A percentile compares a stretch with the other conserved stretches of the same genome.
phyloP scores from a whole-genome alignment of 1,140 invertebrate species.

The Phenacoccus solenopsis region DNA sequence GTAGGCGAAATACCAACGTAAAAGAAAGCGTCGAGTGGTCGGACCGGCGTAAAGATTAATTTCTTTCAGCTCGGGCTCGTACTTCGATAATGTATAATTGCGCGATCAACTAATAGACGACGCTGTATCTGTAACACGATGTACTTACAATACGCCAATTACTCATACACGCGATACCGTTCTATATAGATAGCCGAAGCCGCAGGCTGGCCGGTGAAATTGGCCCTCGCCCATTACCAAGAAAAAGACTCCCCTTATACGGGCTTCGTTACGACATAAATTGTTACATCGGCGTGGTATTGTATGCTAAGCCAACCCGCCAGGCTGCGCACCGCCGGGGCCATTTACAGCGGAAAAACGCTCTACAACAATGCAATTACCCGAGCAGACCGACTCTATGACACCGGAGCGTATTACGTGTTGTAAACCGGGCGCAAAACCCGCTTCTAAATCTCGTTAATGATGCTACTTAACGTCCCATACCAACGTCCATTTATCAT shows the following conservation, averaged over 20 bases:
- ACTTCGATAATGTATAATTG: too few species aligned
- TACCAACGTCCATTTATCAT: neutral
- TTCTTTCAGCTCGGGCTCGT: too few species aligned
- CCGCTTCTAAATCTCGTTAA: neutral
- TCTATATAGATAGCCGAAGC: neutral
- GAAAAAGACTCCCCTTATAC: neutral
- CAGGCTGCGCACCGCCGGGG: neutral
- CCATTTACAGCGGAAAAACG: too few species aligned
- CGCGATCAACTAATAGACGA: neutral
- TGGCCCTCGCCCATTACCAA: neutral
- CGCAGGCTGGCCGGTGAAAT: neutral
- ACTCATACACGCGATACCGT: neutral
- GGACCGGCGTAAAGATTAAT: neutral
- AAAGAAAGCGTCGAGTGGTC: too few species aligned
- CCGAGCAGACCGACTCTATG: too few species aligned
- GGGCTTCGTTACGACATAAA: neutral
- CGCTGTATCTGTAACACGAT: neutral
- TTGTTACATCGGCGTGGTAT: neutral
- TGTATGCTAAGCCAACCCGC: neutral
- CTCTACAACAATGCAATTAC: too few species aligned
- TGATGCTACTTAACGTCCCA: constrained; percentile 1
- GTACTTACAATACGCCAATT: neutral
- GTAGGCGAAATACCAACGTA: neutral
- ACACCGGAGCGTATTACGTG: neutral
- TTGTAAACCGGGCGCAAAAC: neutral